phyloP scores from a whole-genome alignment of 2,888 invertebrate genomes.

The Tyria jacobaeae region DNA sequence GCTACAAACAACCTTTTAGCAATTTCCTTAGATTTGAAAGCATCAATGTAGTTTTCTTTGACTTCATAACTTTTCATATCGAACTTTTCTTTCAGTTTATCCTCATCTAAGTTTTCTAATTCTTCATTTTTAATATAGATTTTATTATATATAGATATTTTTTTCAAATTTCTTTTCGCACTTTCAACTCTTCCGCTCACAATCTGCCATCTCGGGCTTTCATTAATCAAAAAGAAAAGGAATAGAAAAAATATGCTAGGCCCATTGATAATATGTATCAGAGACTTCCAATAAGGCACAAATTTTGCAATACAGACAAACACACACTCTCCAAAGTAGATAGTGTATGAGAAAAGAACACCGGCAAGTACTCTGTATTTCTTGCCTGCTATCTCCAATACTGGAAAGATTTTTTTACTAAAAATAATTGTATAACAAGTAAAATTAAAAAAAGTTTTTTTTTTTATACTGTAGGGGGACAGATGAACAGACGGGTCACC shows the following conservation, averaged over 20 bases:
- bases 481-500: too few species aligned
- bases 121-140: constrained; percentile 62
- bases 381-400: constrained; percentile 73
- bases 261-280: constrained; percentile 68
- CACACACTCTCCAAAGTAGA: constrained; percentile 69
- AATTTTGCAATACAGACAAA: constrained; percentile 71
- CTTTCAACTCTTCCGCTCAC: constrained; percentile 65
- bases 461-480: too few species aligned
- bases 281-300: constrained; percentile 70
- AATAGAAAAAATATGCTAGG: constrained; percentile 53
- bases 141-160: constrained; percentile 66
- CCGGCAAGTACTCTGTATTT: constrained; percentile 68
- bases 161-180: constrained; percentile 61
- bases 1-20: constrained; percentile 63
- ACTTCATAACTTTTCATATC: constrained; percentile 61
- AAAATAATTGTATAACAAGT: too few species aligned
- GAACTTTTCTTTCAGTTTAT: constrained; percentile 62
- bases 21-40: constrained; percentile 67
- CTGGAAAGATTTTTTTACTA: constrained; percentile 51
- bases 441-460: too few species aligned
- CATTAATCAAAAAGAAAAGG: not conserved
- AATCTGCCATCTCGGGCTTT: constrained; percentile 59
- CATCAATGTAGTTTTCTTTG: constrained; percentile 61
- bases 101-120: constrained; percentile 57
- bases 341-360: constrained; percentile 67